Evolutionary conservation across 1,140 invertebrate species (phyloP).

Genomic region (Drosophila ohnishii): DNA sequence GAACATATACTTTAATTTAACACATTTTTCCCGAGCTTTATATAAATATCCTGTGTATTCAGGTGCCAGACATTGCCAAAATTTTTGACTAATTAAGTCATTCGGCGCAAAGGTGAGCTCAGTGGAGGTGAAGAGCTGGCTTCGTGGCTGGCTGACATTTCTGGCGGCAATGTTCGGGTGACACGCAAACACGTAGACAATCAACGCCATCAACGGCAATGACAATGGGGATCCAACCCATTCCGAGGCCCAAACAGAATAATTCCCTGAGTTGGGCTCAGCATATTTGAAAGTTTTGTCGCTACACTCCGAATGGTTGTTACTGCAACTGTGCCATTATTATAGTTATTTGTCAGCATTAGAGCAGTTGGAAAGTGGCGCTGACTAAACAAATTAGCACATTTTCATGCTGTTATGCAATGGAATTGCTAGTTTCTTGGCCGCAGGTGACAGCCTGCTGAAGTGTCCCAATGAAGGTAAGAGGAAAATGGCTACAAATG

Average conservation of each 20-base stretch:
- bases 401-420: conserved; percentile 46
- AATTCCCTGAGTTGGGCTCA: conserved; percentile 27
- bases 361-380: conserved; percentile 50
- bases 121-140: neutral
- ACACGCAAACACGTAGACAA: conserved; percentile 77
- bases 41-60: neutral
- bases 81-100: conserved; percentile 77
- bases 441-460: conserved; percentile 25
- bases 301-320: conserved; percentile 38
- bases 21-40: neutral
- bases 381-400: conserved; percentile 65
- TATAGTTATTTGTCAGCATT: conserved; percentile 63
- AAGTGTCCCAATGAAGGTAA: conserved; percentile 40
- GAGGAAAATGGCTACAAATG: conserved; percentile 30
- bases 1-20: neutral
- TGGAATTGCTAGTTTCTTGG: conserved; percentile 33
- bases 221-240: conserved; percentile 36
- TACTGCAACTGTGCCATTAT: conserved; percentile 46
- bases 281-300: conserved; percentile 75
- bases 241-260: conserved; percentile 17
- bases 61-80: conserved; percentile 53
- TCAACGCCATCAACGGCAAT: conserved; percentile 56
- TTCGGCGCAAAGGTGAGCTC: conserved; percentile 11
- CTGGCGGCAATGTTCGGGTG: conserved; percentile 53
- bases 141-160: conserved; percentile 38